Evolutionary conservation across 1,140 invertebrate genomes (phyloP), one percentile per base, ranked within the genome.

Genomic region (Phymastichus coffea): DNA sequence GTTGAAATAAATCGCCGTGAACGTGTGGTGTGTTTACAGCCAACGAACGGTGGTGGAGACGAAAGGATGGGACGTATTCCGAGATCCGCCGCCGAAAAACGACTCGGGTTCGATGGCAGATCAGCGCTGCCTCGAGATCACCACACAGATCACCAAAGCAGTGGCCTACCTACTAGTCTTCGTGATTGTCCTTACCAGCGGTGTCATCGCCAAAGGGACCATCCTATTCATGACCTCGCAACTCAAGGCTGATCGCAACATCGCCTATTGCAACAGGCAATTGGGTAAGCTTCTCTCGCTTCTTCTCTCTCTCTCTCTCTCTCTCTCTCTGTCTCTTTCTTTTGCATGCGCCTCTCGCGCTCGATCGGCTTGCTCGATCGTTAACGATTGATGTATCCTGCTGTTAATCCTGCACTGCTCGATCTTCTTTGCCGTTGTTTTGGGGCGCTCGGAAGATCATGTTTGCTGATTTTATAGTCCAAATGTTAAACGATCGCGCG

Each of bases 11-110:
- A n/a, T n/a, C n/a, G n/a, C n/a, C n/a, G n/a, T n/a, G n/a, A n/a
- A n/a, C n/a, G n/a, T 33, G 6, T 33, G 6, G 28, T 33, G 12
- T 12, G 6, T 20, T 2, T 52, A n/a, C 81, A 94, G 92, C 71
- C 89, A 90, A 76, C 81, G 92, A 65, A 93, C 90, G 40, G 86
- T 92, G 61, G 69, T 77, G 12, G 92, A 95, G 74, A 94, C 91
- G 57, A 95, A 95, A 88, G 91, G 89, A 86, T 97, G 94, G 94
- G 94, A 97, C 83, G 92, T 95, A 14, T 97, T 97, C 81, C 82
- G 93, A 71, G 89, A 93, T 75, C 89, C 93, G 51, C 93, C 93
- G 8, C 88, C 87, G 55, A 93, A 93, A 75, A 86, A 88, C 69
- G 92, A 94, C 75, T 92, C 90, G 61, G 91, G 91, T 47, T 94